A percentile compares a stretch with the other conserved stretches of the same genome.
phyloP scores from a whole-genome alignment of 2,113 vertebrate species.

The Pterocles orientalis region DNA sequence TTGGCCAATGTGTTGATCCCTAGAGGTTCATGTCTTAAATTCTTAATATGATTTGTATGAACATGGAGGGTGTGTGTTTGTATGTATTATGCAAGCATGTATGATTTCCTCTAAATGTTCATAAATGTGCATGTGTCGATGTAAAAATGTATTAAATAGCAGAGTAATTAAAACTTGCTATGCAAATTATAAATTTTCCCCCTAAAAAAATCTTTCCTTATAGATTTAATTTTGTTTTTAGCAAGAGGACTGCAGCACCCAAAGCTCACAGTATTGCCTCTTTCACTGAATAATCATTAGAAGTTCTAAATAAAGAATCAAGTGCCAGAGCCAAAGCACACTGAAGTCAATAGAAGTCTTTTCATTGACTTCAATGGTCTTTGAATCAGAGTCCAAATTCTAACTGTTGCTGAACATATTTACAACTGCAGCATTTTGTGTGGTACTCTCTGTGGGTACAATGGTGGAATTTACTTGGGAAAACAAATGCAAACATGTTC shows the following conservation, averaged over 20 bases:
- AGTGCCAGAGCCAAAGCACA: conserved; percentile 38
- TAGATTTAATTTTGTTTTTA: conserved; percentile 21
- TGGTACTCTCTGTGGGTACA: not conserved
- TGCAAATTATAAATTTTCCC: not conserved
- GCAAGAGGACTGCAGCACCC: not conserved
- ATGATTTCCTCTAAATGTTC: not conserved
- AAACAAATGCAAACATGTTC: conserved; percentile 9
- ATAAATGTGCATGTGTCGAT: not conserved
- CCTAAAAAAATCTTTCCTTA: not conserved
- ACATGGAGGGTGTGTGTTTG: not conserved
- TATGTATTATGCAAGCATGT: not conserved
- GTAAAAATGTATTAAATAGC: not conserved
- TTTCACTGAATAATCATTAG: conserved; percentile 33
- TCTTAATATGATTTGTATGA: not conserved
- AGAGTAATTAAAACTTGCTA: not conserved
- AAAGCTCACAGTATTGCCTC: not conserved
- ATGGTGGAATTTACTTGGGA: not conserved
- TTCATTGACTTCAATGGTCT: conserved; percentile 40
- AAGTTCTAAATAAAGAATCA: conserved; percentile 47
- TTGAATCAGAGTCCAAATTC: conserved; percentile 42
- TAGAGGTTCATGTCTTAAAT: not conserved
- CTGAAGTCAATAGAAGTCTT: conserved; percentile 38
- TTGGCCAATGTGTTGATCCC: not conserved
- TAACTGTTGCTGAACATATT: conserved; percentile 34
- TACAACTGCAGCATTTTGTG: conserved; percentile 34